Evolutionary conservation across 2,797 vertebrate genomes (phyloP), one percentile per base, ranked within the genome.

Genomic region (Cirrhinus mrigala): DNA sequence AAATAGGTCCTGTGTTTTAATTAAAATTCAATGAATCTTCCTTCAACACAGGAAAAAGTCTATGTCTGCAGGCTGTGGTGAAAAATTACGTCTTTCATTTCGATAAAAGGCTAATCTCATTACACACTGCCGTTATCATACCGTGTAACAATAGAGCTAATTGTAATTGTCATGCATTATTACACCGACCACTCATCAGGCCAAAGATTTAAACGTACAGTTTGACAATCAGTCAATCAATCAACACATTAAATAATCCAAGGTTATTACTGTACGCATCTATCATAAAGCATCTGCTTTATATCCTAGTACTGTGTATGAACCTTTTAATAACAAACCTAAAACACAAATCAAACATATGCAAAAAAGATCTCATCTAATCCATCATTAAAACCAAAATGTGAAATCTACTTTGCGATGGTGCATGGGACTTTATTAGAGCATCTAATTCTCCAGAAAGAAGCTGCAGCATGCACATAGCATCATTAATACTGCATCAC

Each of bases 91-190:
- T 93, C 94, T 95, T 96, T 96, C 94, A 95, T 96, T 94, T 92
- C 89, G 94, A 96, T 96, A 96, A 96, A 95, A 95, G 93, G 89
- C 93, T 95, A 95, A 96, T 95, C 94, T 95, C 94, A 95, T 96
- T 95, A 94, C 93, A 93, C 92, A 91, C 91, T 93, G 92, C 91
- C 93, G 93, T 95, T 96, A 96, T 96, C 94, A 92, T 94, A 90
- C 90, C 85, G 1, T 87, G 90, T 91, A 94, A 96, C 95, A 95
- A 95, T 94, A 89, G 92, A 91, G 88, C 92, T 95, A 95, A 95
- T 95, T 95, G 93, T 91, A 91, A 95, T 92, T 94, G 93, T 92
- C 93, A 92, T 89, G 91, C 90, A 90, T 92, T 95, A 94, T 94
- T 94, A 92, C 82, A 93, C 90, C 69, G 89, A 84, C 94, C 90